phyloP scores from a whole-genome alignment of 1,140 invertebrate species.

The Hermatobates lingyangjiaoensis region DNA sequence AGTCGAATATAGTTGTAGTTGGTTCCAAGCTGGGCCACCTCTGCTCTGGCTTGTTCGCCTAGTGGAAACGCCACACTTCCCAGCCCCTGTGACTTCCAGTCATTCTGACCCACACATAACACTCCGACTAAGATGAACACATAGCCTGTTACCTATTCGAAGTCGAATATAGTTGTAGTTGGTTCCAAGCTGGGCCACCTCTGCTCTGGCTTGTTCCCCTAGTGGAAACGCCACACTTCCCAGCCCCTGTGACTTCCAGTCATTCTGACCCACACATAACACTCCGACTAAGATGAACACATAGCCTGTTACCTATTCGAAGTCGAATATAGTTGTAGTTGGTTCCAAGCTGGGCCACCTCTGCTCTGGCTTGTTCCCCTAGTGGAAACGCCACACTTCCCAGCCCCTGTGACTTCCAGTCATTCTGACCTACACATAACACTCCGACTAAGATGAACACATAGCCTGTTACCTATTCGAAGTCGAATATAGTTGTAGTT shows the following conservation, averaged over 20 bases:
- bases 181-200: constrained; percentile 29
- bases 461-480: constrained; percentile 24
- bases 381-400: constrained; percentile 84
- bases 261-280: too few species aligned
- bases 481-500: constrained; percentile 40
- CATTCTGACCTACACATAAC: too few species aligned
- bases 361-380: constrained; percentile 55
- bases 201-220: constrained; percentile 52
- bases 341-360: constrained; percentile 29
- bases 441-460: constrained; percentile 1
- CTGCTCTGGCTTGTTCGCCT: constrained; percentile 52
- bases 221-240: constrained; percentile 84
- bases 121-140: too few species aligned
- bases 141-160: constrained; percentile 24
- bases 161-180: constrained; percentile 41
- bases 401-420: constrained; percentile 76
- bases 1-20: constrained; percentile 41
- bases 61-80: constrained; percentile 84
- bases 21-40: constrained; percentile 29
- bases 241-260: constrained; percentile 76
- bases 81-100: constrained; percentile 76
- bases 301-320: constrained; percentile 24
- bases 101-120: too few species aligned
- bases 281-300: constrained; percentile 1
- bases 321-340: constrained; percentile 40